Percentiles rank a stretch among this genome's conserved stretches.
phyloP scores from a whole-genome alignment of 1,140 invertebrate species.

The Diorhabda sublineata region DNA sequence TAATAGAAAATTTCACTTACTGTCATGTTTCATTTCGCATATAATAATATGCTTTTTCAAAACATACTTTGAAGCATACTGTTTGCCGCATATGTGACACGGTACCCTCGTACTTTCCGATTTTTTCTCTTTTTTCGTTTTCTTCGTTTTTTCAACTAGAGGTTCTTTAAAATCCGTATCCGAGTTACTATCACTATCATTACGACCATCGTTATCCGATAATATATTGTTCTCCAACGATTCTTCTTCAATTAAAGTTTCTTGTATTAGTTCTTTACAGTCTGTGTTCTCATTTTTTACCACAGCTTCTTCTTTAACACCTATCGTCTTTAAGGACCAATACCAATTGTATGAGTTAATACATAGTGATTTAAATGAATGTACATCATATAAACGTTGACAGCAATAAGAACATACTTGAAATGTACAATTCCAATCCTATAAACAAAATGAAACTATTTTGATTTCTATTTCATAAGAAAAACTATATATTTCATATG shows the following conservation, averaged over 20 bases:
- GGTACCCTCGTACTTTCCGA: not conserved
- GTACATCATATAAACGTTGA: conserved; percentile 23
- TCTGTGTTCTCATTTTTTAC: not conserved
- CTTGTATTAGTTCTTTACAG: conserved; percentile 5
- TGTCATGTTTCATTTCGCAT: conserved; percentile 14
- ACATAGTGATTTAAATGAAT: conserved; percentile 29
- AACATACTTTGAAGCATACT: conserved; percentile 8
- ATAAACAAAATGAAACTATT: no score
- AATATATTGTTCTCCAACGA: conserved; percentile 7
- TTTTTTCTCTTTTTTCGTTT: conserved; percentile 6
- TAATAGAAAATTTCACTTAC: not conserved
- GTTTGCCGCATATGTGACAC: conserved; percentile 22
- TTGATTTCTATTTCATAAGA: no score
- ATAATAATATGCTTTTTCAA: conserved; percentile 18
- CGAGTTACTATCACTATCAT: conserved; percentile 22
- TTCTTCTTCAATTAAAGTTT: not conserved
- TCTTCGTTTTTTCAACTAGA: conserved; percentile 8
- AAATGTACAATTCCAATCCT: conserved; percentile 30
- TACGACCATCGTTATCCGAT: conserved; percentile 6
- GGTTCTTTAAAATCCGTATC: conserved; percentile 18
- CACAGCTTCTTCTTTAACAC: conserved; percentile 6
- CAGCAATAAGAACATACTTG: conserved; percentile 25
- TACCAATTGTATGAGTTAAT: conserved; percentile 24
- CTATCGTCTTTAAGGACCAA: not conserved
- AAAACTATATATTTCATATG: no score